Evolutionary conservation across 2,797 vertebrate genomes (phyloP).

Genomic region (Coregonus sp.): DNA sequence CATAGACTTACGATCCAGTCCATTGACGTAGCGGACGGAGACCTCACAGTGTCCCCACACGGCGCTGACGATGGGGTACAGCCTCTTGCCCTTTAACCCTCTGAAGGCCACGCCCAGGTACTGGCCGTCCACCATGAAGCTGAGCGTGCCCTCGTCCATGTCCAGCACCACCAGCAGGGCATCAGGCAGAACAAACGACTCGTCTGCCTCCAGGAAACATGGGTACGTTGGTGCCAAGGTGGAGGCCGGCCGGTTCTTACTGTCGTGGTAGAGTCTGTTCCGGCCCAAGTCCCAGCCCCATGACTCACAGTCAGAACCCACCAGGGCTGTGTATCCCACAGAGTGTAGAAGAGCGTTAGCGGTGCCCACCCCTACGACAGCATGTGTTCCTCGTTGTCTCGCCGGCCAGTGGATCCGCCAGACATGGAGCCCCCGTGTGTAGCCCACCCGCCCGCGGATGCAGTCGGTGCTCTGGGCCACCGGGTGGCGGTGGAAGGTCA

Average conservation of each 20-base stretch:
- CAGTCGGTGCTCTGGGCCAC: constrained; percentile 98
- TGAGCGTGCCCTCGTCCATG: constrained; percentile 98
- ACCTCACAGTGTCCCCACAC: constrained; percentile 99
- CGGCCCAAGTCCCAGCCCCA: constrained; percentile 99
- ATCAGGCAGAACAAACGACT: constrained; percentile 95
- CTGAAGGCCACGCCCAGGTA: constrained; percentile 97
- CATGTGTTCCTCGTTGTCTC: constrained; percentile 92
- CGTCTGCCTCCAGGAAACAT: constrained; percentile 91
- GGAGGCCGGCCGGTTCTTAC: constrained; percentile 88
- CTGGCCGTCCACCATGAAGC: constrained; percentile 97
- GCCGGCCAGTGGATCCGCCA: constrained; percentile 95
- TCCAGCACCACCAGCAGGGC: constrained; percentile 93
- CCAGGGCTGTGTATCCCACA: constrained; percentile 93
- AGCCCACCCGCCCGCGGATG: constrained; percentile 92
- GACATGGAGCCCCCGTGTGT: constrained; percentile 91
- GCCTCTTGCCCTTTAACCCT: constrained; percentile 95
- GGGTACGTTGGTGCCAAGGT: constrained; percentile 85
- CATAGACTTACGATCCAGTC: constrained; percentile 93
- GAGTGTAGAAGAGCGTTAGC: constrained; percentile 91
- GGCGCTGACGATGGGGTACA: constrained; percentile 96
- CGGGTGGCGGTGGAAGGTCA: constrained; percentile 95
- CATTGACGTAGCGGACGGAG: constrained; percentile 96
- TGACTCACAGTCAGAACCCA: constrained; percentile 91
- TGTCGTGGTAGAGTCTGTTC: constrained; percentile 96
- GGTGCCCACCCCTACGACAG: constrained; percentile 91